These are phyloP conservation scores for Delichon dasypus DNA, from an alignment of 2,797 vertebrate species.

Conservation along the genomic window DNA sequence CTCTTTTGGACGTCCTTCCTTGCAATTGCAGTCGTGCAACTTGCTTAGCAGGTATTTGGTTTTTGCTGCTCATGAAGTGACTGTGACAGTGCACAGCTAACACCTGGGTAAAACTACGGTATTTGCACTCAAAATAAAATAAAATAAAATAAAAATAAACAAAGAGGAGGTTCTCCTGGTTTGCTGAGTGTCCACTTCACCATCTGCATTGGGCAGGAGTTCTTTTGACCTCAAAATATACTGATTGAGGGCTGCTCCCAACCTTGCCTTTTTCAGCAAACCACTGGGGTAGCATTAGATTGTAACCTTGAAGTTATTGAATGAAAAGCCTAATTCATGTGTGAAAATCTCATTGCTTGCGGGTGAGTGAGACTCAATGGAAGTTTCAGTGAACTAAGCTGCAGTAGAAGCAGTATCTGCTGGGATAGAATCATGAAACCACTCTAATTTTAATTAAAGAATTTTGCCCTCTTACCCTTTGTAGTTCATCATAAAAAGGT, in stretches of 20 bases:
- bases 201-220: not conserved
- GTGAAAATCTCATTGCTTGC: slow-evolving; percentile 63
- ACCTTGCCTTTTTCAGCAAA: not conserved
- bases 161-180: not conserved
- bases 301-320: slow-evolving; percentile 40
- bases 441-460: slow-evolving; percentile 57
- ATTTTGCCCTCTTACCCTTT: slow-evolving; percentile 45
- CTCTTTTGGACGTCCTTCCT: not conserved
- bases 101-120: not conserved
- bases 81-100: not conserved
- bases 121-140: not conserved
- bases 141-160: not conserved
- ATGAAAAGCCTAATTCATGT: slow-evolving; percentile 67
- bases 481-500: slow-evolving; percentile 61
- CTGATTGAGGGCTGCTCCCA: not conserved
- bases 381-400: slow-evolving; percentile 55
- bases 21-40: not conserved
- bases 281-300: not conserved
- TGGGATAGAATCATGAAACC: not conserved
- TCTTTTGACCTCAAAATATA: not conserved
- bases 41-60: not conserved
- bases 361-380: slow-evolving; percentile 59
- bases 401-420: slow-evolving; percentile 8
- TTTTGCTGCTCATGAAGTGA: not conserved
- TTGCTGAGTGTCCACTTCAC: not conserved